These are phyloP conservation scores for Drosophila ezoana DNA, from an alignment of 2,888 invertebrate genomes.

Conservation along the genomic window DNA sequence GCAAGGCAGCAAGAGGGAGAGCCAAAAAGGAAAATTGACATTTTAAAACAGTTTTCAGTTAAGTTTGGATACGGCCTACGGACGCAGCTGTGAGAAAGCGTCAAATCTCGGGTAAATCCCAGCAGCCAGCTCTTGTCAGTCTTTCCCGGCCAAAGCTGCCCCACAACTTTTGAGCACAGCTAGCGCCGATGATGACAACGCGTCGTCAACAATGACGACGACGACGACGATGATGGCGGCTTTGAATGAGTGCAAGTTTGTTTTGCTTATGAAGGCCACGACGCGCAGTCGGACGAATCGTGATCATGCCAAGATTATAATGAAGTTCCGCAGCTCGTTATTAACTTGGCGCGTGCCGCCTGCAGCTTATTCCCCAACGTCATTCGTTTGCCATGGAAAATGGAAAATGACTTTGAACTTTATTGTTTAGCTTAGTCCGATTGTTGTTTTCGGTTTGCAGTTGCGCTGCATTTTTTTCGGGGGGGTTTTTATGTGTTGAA, in stretches of 20 bases:
- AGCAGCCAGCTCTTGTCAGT: slow-evolving; percentile 65
- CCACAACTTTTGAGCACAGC: slow-evolving; percentile 59
- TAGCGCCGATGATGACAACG: neutral
- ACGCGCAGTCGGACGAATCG: slow-evolving; percentile 58
- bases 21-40: no score
- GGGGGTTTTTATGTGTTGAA: slow-evolving; percentile 45
- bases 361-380: slow-evolving; percentile 30
- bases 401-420: slow-evolving; percentile 80
- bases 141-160: slow-evolving; percentile 40
- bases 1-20: no score
- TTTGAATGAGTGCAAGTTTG: slow-evolving; percentile 47
- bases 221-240: slow-evolving; percentile 20
- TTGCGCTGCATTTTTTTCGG: slow-evolving; percentile 18
- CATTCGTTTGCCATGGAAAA: slow-evolving; percentile 30
- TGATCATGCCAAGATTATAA: slow-evolving; percentile 54
- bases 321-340: slow-evolving; percentile 47
- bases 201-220: neutral
- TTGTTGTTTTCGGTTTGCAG: slow-evolving; percentile 52
- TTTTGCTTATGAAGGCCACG: slow-evolving; percentile 66
- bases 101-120: slow-evolving; percentile 5
- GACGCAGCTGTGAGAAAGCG: neutral
- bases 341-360: slow-evolving; percentile 58
- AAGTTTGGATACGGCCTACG: slow-evolving; percentile 6
- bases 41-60: slow-evolving; percentile 16
- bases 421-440: slow-evolving; percentile 62